These are phyloP conservation scores for Lasiommata megera DNA, from an alignment of 2,888 invertebrate species.

Conservation along the genomic window DNA sequence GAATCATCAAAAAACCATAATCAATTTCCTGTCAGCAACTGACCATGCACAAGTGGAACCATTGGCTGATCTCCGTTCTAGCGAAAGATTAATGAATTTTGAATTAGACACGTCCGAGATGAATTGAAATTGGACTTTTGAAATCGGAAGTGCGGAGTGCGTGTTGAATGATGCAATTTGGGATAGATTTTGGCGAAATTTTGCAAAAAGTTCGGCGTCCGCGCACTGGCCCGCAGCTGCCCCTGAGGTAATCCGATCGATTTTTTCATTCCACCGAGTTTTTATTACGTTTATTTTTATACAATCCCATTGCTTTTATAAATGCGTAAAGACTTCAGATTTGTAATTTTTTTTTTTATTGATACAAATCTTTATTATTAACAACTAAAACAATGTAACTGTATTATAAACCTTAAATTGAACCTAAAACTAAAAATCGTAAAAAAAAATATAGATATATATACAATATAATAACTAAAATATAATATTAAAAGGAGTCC, in stretches of 20 bases:
- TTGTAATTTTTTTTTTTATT: background rate
- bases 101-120: conserved; percentile 76
- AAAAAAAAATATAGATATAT: no score
- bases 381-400: no score
- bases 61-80: conserved; percentile 50
- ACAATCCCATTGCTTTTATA: conserved; percentile 18
- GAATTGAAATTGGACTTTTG: conserved; percentile 71
- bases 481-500: no score
- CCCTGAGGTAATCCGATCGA: conserved; percentile 71
- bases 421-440: no score
- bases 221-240: conserved; percentile 71
- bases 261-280: conserved; percentile 48
- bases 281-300: conserved; percentile 37
- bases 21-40: conserved; percentile 80
- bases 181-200: conserved; percentile 63
- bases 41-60: conserved; percentile 73
- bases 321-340: background rate
- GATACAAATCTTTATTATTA: no score
- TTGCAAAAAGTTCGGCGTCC: conserved; percentile 55
- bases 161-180: conserved; percentile 66
- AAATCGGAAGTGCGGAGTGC: conserved; percentile 73
- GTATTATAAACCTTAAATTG: no score
- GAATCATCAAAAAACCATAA: conserved; percentile 47
- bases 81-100: conserved; percentile 74
- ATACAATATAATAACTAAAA: no score